These are phyloP conservation scores for Heliconius nattereri DNA, from an alignment of 1,140 invertebrate species.

Conservation along the genomic window DNA sequence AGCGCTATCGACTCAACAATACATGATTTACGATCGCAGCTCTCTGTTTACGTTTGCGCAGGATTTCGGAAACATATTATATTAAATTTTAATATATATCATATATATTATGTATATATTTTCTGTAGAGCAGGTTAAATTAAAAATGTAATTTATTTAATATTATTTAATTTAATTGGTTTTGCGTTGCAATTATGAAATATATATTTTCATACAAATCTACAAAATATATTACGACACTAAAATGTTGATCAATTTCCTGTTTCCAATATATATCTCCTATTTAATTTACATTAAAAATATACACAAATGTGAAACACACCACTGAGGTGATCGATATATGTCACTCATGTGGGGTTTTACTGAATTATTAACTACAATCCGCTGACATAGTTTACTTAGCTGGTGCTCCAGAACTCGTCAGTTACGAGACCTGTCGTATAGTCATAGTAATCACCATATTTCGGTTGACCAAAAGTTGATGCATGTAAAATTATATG, in stretches of 20 bases:
- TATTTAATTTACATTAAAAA: too few relatives aligned
- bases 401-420: slow-evolving; percentile 8
- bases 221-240: too few relatives aligned
- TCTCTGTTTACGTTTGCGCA: neutral
- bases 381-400: slow-evolving; percentile 1
- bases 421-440: slow-evolving; percentile 18
- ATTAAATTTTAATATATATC: too few relatives aligned
- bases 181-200: too few relatives aligned
- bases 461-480: neutral
- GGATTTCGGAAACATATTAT: neutral
- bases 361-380: slow-evolving; percentile 19
- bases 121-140: too few relatives aligned
- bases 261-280: too few relatives aligned
- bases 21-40: slow-evolving; percentile 17
- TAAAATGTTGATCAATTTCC: too few relatives aligned
- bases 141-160: too few relatives aligned
- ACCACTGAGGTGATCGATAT: slow-evolving; percentile 4
- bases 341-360: neutral
- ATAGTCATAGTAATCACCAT: neutral
- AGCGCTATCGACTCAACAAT: slow-evolving; percentile 67
- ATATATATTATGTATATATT: too few relatives aligned
- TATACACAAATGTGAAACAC: neutral
- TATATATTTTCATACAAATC: too few relatives aligned
- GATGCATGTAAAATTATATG: neutral
- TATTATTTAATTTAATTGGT: too few relatives aligned